Percentiles rank a stretch among this genome's conserved stretches.
phyloP scores from a whole-genome alignment of 2,888 invertebrate genomes.

The Megalurothrips usitatus region DNA sequence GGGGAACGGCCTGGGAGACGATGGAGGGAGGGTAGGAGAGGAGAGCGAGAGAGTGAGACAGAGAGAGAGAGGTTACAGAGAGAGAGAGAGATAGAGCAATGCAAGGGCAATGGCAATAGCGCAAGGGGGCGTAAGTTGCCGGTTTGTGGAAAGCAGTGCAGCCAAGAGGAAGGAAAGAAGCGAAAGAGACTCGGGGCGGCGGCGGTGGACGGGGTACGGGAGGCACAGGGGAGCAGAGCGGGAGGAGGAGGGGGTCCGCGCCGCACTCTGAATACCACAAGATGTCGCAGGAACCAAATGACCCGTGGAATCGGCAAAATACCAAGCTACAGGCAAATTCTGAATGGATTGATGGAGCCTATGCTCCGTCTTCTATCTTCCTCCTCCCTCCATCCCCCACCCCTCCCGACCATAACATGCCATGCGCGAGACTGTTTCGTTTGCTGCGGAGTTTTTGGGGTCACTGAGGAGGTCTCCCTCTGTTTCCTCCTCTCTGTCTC shows the following conservation, averaged over 20 bases:
- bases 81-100: background rate
- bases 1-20: background rate
- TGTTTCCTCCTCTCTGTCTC: background rate
- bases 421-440: too few species aligned
- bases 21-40: background rate
- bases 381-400: background rate
- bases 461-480: background rate
- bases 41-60: background rate
- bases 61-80: background rate
- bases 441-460: too few species aligned
- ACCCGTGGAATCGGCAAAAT: conserved; percentile 24
- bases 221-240: background rate
- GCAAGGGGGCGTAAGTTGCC: conserved; percentile 15
- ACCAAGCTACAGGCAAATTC: conserved; percentile 24
- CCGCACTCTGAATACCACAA: background rate
- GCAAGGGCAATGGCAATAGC: background rate
- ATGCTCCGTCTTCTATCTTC: background rate
- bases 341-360: conserved; percentile 4
- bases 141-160: conserved; percentile 1
- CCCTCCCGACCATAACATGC: background rate
- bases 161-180: conserved; percentile 17
- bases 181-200: background rate
- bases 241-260: background rate
- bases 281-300: conserved; percentile 14
- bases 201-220: background rate